A percentile compares a stretch with the other conserved stretches of the same genome.
Evolutionary conservation across 2,797 vertebrate species (phyloP).

Genomic region (Hoplostethus mediterraneus): DNA sequence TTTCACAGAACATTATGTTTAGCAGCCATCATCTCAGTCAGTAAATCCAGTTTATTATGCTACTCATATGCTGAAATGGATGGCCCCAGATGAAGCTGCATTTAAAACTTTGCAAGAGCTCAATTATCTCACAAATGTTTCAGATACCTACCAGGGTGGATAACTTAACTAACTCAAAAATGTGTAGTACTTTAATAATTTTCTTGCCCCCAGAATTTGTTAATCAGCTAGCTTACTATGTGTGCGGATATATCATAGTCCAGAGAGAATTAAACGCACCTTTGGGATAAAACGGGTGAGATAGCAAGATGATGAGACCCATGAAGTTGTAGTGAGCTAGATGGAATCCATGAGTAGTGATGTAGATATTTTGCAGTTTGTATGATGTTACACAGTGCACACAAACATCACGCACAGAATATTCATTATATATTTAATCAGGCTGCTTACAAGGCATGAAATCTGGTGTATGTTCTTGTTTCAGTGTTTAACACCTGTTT

Average conservation of each 20-base stretch:
- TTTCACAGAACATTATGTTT: conserved; percentile 2
- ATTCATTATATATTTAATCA: conserved; percentile 36
- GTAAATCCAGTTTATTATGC: conserved; percentile 14
- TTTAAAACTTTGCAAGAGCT: conserved; percentile 41
- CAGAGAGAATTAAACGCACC: conserved; percentile 38
- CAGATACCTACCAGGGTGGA: conserved; percentile 4
- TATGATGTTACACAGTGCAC: conserved; percentile 3
- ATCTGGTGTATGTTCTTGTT: conserved; percentile 20
- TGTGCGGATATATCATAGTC: conserved; percentile 41
- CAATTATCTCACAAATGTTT: conserved; percentile 30
- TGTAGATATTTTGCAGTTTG: conserved; percentile 12
- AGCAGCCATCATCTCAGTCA: background rate
- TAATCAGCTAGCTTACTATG: conserved; percentile 25
- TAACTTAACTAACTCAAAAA: conserved; percentile 26
- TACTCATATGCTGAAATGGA: background rate
- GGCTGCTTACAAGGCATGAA: conserved; percentile 12
- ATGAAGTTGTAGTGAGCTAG: conserved; percentile 24
- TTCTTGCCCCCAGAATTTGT: conserved; percentile 24
- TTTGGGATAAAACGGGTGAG: conserved; percentile 30
- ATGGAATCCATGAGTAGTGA: background rate
- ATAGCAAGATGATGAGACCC: conserved; percentile 36
- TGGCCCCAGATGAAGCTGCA: conserved; percentile 19
- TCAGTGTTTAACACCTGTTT: conserved; percentile 32
- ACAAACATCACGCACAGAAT: background rate
- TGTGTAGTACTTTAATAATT: conserved; percentile 8